Evolutionary conservation across 2,113 vertebrate species (phyloP).

Genomic region (Centropus bengalensis): DNA sequence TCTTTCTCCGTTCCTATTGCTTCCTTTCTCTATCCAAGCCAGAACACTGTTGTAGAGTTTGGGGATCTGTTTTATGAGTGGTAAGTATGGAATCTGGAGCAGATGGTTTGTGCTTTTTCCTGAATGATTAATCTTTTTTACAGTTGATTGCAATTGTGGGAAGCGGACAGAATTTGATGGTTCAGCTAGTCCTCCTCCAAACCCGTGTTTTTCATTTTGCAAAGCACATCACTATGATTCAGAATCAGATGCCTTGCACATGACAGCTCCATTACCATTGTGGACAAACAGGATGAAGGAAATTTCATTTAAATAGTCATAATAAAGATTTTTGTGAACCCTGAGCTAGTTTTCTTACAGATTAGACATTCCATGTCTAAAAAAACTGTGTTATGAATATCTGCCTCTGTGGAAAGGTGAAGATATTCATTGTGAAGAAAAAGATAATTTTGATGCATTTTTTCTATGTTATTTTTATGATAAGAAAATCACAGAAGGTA

Average conservation of each 20-base stretch:
- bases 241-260: constrained; percentile 17
- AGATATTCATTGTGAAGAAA: background rate
- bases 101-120: background rate
- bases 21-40: background rate
- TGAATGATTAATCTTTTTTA: rapidly evolving
- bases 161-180: background rate
- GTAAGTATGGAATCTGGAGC: background rate
- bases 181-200: background rate
- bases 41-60: background rate
- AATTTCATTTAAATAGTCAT: background rate
- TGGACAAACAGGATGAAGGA: background rate
- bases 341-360: background rate
- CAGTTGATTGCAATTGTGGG: background rate
- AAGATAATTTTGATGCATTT: background rate
- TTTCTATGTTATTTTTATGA: background rate
- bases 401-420: background rate
- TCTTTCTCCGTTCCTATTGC: background rate
- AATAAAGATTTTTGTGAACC: background rate
- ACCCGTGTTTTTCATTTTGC: background rate
- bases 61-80: background rate
- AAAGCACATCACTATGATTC: constrained; percentile 15
- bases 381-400: background rate
- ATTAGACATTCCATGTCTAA: background rate
- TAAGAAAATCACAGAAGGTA: background rate
- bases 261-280: background rate